A percentile compares a stretch with the other conserved stretches of the same genome.
These are phyloP conservation scores for Anarsia innoxiella DNA, from an alignment of 2,888 invertebrate species.

Conservation along the genomic window DNA sequence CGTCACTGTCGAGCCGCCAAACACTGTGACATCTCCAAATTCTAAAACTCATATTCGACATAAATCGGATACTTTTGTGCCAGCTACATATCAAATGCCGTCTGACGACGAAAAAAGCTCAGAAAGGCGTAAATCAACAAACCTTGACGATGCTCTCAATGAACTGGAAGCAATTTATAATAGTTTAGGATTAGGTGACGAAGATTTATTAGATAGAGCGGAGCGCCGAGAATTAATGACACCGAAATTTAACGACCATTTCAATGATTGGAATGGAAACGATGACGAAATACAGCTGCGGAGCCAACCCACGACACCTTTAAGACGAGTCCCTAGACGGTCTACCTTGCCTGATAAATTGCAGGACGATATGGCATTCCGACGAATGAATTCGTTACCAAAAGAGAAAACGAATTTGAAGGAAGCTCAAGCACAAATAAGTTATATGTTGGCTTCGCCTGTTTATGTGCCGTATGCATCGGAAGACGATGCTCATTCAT, in stretches of 20 bases:
- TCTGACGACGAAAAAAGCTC: constrained; percentile 67
- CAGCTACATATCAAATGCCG: constrained; percentile 50
- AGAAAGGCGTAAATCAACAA: constrained; percentile 80
- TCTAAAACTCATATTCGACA: constrained; percentile 60
- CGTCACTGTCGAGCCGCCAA: constrained; percentile 51
- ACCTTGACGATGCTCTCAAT: constrained; percentile 90
- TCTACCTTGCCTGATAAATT: constrained; percentile 78
- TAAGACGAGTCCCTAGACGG: constrained; percentile 52
- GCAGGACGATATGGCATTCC: constrained; percentile 87
- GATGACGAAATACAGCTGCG: constrained; percentile 60
- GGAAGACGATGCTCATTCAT: constrained; percentile 69
- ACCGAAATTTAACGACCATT: constrained; percentile 62
- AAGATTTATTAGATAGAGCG: constrained; percentile 86
- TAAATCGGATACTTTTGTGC: constrained; percentile 62
- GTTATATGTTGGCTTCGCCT: constrained; percentile 83
- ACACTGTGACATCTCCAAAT: constrained; percentile 44
- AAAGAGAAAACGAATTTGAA: constrained; percentile 65
- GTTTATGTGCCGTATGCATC: constrained; percentile 72
- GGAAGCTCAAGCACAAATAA: constrained; percentile 67
- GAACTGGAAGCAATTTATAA: constrained; percentile 95
- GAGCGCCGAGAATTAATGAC: constrained; percentile 82
- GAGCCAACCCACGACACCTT: constrained; percentile 65
- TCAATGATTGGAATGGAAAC: constrained; percentile 71
- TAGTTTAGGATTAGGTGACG: constrained; percentile 88
- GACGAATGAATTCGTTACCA: constrained; percentile 78